Base-by-base conservation (phyloP, 2,888 invertebrate species). In the Macaria liturata region DNA sequence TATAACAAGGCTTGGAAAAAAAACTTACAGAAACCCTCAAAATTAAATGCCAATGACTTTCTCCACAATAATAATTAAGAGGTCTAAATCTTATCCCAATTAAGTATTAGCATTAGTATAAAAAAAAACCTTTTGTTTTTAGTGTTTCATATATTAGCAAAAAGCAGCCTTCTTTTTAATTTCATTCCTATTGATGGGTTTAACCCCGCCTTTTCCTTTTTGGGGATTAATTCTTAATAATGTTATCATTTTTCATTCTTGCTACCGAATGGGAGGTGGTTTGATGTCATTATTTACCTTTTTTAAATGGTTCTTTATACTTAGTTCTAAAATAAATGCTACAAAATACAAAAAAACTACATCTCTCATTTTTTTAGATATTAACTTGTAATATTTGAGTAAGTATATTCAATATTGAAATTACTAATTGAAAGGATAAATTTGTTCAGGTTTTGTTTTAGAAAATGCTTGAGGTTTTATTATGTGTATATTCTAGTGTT, bases 251-350 rank as follows among this genome's bases (percentile, higher is more conserved):
- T 72, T 73, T 85, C 80, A 84, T 81, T 67, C 59, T 42, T 60
- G 75, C 87, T 88, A 86, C 88, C 65, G 87, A 73, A 75, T 78
- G 83, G 81, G 82, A 75, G 84, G 76, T 74, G 62, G 56, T 77
- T 63, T 79, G 73, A 83, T 74, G 71, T 77, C 78, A 79, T 86
- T 85, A 86, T 84, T 85, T 80, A 78, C 73, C 72, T 76, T 77
- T 75, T 71, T 49, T 7, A 42, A 34, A n/a, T 1, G 44, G 6
- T 32, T 9, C 5, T 43, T 4, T 9, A 43, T 8, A 20, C 20
- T 20, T 20, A 20, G 20, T 20, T 20, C 20, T 20, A 20, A 20
- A 20, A 20, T 20, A 20, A 20, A 20, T 20, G 20, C 20, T 20
- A 20, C 20, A 20, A 20, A 20, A 20, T 20, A 20, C 20, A 20